These are phyloP conservation scores for Rhinichthys klamathensis DNA, from an alignment of 2,113 vertebrate genomes.

Conservation along the genomic window DNA sequence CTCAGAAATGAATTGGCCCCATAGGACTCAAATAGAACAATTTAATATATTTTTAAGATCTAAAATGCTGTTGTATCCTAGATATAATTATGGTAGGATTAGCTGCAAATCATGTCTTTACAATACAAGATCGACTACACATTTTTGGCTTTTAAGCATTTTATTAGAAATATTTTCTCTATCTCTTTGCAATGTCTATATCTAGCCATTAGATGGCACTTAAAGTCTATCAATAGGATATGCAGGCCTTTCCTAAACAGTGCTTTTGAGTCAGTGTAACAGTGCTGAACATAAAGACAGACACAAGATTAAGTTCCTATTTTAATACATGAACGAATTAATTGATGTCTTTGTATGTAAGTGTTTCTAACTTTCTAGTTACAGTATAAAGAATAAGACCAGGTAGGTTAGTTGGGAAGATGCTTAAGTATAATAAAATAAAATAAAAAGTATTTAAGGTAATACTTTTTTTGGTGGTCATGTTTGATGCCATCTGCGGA, in stretches of 20 bases:
- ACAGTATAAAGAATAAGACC: neutral
- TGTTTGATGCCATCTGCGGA: neutral
- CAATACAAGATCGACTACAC: too few relatives aligned
- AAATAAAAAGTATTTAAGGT: neutral
- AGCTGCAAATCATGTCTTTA: neutral
- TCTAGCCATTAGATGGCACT: slow-evolving; percentile 41
- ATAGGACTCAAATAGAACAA: neutral
- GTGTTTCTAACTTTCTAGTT: too few relatives aligned
- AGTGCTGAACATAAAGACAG: neutral
- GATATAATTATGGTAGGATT: neutral
- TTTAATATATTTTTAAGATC: neutral
- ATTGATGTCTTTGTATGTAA: neutral
- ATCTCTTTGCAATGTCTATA: slow-evolving; percentile 5
- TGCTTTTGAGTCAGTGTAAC: neutral
- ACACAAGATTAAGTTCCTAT: neutral
- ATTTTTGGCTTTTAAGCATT: too few relatives aligned
- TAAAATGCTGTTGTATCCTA: neutral
- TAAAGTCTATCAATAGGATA: neutral
- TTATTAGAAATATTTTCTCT: neutral
- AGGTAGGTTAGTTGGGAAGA: neutral
- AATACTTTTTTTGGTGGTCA: neutral
- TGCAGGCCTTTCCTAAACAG: neutral
- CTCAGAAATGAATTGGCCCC: too few relatives aligned
- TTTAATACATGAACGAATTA: neutral
- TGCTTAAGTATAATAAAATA: too few relatives aligned